phyloP scores from a whole-genome alignment of 2,888 invertebrate species.

The Dolomedes plantarius region DNA sequence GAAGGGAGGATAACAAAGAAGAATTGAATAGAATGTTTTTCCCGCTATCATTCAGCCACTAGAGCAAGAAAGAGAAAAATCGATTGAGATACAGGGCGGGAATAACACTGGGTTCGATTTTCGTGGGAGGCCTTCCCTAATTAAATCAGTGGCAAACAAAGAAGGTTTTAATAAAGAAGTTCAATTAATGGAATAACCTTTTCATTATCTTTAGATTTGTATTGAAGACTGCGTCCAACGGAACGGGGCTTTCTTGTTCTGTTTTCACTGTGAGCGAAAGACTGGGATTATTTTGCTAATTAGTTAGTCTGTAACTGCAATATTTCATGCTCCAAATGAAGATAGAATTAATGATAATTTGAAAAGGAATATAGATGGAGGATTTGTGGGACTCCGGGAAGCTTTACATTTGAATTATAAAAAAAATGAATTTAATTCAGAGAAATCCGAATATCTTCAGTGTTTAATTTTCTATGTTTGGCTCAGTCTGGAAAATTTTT shows the following conservation, averaged over 20 bases:
- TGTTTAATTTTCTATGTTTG: constrained; percentile 2
- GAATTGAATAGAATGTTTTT: constrained; percentile 4
- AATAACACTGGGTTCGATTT: background rate
- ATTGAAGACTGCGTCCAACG: background rate
- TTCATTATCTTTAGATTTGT: constrained; percentile 18
- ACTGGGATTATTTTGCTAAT: constrained; percentile 3
- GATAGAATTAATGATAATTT: background rate
- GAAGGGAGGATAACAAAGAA: background rate
- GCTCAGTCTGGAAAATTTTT: too few relatives aligned
- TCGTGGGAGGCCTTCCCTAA: background rate
- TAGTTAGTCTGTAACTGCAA: background rate
- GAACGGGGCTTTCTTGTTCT: background rate
- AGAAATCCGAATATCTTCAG: background rate
- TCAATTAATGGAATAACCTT: constrained; percentile 15
- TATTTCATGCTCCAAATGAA: background rate
- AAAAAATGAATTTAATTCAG: background rate
- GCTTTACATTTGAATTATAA: background rate
- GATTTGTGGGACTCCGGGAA: background rate
- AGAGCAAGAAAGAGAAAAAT: background rate
- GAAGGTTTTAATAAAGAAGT: constrained; percentile 12
- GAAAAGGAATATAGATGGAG: background rate
- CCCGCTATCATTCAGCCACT: background rate
- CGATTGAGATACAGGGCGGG: background rate
- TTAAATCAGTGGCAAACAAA: constrained; percentile 13
- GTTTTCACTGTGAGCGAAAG: background rate